Base-by-base conservation (phyloP, 2,113 vertebrate species). In the Onychostoma macrolepis region DNA sequence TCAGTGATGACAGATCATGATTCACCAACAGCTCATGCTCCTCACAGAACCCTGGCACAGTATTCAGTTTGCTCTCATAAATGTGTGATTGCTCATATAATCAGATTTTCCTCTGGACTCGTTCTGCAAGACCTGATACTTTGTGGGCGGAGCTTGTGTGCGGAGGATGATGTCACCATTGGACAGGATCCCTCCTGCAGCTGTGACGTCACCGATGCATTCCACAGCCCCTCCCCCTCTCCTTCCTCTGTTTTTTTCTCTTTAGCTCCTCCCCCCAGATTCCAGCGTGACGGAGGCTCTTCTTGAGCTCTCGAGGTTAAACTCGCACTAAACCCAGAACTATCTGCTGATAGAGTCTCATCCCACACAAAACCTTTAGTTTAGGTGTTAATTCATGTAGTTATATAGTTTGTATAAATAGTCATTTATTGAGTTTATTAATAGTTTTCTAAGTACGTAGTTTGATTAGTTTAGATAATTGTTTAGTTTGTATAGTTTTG, bases 131-230 rank as follows among this genome's bases (percentile, higher is more conserved):
- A n/a, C n/a, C n/a, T n/a, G n/a, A n/a, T n/a, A n/a, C n/a, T n/a
- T 88, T 24, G 79, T 50, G 89, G 86, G 94, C 83, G 84, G 91
- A 89, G 91, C 90, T 85, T 6, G 77, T 86, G 89, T 85, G 87
- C 72, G 88, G 91, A 86, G 91, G 93, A 90, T 95, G 94, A 93
- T 95, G 93, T 95, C 93, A 95, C 94, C 90, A 86, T 75, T 83
- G 92, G 90, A 89, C 94, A 94, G 93, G 93, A 92, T 92, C 94
- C 89, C 91, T 94, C 93, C 92, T 92, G 93, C 90, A 93, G 86
- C 91, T 76, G 91, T 95, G 94, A 95, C 94, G 93, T 95, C 93
- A 95, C 92, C 87, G 83, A 87, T 90, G 91, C 94, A 95, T 95
- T 95, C 94, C 94, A 93, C 83, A 90, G 87, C 89, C 89, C 65